A percentile compares a stretch with the other conserved stretches of the same genome.
Evolutionary conservation across 2,113 vertebrate genomes (phyloP).

Genomic region (Urocitellus parryii): DNA sequence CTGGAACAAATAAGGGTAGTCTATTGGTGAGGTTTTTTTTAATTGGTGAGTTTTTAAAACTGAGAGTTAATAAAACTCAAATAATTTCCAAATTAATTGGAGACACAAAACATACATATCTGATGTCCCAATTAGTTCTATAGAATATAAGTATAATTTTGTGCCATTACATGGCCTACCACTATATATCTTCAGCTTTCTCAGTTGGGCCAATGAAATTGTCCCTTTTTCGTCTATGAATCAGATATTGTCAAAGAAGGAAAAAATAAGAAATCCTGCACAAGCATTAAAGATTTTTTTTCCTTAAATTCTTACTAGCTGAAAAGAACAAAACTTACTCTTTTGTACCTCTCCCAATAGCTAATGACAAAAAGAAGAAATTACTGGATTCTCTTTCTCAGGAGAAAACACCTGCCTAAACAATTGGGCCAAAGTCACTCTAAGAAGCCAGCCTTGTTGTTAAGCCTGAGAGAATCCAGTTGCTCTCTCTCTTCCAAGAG

Average conservation of each 20-base stretch:
- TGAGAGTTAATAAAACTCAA: not conserved
- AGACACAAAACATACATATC: not conserved
- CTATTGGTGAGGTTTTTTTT: not conserved
- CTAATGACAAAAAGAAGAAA: not conserved
- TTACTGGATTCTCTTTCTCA: not conserved
- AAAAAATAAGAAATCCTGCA: not conserved
- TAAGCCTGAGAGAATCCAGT: not conserved
- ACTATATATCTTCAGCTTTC: not conserved
- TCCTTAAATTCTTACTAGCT: not conserved
- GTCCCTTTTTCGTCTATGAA: not conserved
- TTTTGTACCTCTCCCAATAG: not conserved
- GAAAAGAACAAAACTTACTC: not conserved
- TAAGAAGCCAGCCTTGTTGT: not conserved
- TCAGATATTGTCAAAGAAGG: not conserved
- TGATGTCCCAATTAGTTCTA: not conserved
- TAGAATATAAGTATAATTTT: not conserved
- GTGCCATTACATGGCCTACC: not conserved
- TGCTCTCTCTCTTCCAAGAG: too few relatives aligned
- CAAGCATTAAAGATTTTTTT: not conserved
- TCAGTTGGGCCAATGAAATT: not conserved
- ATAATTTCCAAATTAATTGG: conserved; percentile 30
- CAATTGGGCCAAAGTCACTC: not conserved
- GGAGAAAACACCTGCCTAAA: not conserved
- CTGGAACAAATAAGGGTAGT: not conserved
- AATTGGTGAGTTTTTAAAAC: not conserved